Conservation (phyloP, 2,888 invertebrate species). For the Erebia aethiops region DNA sequence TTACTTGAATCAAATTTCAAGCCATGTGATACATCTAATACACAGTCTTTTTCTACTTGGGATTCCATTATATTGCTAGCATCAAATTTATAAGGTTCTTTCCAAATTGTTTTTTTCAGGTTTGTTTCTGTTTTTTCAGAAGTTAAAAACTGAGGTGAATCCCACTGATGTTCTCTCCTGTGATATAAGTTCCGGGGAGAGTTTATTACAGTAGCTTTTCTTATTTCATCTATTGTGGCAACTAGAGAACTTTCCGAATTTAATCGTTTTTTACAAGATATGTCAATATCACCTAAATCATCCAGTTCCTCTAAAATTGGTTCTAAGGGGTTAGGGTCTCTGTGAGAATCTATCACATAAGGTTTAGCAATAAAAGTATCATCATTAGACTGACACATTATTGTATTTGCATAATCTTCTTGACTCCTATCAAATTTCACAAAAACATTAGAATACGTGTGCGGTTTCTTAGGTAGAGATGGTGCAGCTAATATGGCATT, state of each 20-base stretch:
- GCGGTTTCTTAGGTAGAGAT: conserved; percentile 70
- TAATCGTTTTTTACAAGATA: conserved; percentile 66
- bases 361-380: conserved; percentile 82
- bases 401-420: conserved; percentile 80
- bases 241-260: conserved; percentile 84
- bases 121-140: conserved; percentile 63
- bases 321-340: conserved; percentile 80
- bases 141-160: conserved; percentile 65
- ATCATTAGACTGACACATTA: conserved; percentile 75
- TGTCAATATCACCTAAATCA: conserved; percentile 75
- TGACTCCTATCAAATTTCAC: conserved; percentile 72
- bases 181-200: conserved; percentile 83
- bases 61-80: conserved; percentile 73
- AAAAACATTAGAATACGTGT: conserved; percentile 76
- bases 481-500: conserved; percentile 73
- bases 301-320: conserved; percentile 83
- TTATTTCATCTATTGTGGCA: conserved; percentile 85
- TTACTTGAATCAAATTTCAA: conserved; percentile 58
- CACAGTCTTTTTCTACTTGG: conserved; percentile 71
- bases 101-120: conserved; percentile 74
- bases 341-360: conserved; percentile 76
- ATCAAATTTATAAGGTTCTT: conserved; percentile 74
- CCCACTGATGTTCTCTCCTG: conserved; percentile 78
- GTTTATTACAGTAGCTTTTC: conserved; percentile 81
- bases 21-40: conserved; percentile 54